Base-by-base conservation (phyloP, 1,140 invertebrate genomes). In the Phortica variegata region DNA sequence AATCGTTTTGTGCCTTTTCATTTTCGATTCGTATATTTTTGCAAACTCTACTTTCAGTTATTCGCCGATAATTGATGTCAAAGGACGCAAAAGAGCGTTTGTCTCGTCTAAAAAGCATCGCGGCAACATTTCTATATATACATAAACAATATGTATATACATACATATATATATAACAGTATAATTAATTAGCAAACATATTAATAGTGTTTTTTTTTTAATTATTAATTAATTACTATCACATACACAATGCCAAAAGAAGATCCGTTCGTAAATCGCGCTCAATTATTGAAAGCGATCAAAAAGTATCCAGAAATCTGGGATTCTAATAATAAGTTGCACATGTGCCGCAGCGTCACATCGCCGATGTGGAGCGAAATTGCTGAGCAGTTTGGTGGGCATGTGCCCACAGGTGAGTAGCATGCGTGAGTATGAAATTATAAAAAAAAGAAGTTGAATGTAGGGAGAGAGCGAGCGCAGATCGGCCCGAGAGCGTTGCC, bases 51-150 rank as follows among this genome's bases (percentile, higher is more conserved):
- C 70, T 73, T 73, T 73, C 66, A 73, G 70, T 73, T 73, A 73
- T 73, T 73, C 70, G 70, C 70, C 70, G 70, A 73, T 73, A 73
- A 73, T 73, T 73, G 70, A 73, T 73, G 70, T 73, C 70, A 73
- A 73, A 73, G 70, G 70, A 73, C 70, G 70, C 70, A 66, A n/a
- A n/a, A n/a, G n/a, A n/a, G n/a, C n/a, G n/a, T n/a, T n/a, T n/a
- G n/a, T n/a, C n/a, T n/a, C n/a, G n/a, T n/a, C n/a, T n/a, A n/a
- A n/a, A n/a, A n/a, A n/a, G n/a, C n/a, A n/a, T n/a, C n/a, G n/a
- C n/a, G n/a, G n/a, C n/a, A n/a, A n/a, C n/a, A n/a, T n/a, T n/a
- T n/a, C n/a, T n/a, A n/a, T n/a, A n/a, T n/a, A n/a, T n/a, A n/a
- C n/a, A n/a, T n/a, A n/a, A n/a, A n/a, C n/a, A n/a, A n/a, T n/a